A percentile compares a stretch with the other conserved stretches of the same genome.
These are phyloP conservation scores for Microcebus griseorufus DNA, from an alignment of 2,113 vertebrate species.

Conservation along the genomic window DNA sequence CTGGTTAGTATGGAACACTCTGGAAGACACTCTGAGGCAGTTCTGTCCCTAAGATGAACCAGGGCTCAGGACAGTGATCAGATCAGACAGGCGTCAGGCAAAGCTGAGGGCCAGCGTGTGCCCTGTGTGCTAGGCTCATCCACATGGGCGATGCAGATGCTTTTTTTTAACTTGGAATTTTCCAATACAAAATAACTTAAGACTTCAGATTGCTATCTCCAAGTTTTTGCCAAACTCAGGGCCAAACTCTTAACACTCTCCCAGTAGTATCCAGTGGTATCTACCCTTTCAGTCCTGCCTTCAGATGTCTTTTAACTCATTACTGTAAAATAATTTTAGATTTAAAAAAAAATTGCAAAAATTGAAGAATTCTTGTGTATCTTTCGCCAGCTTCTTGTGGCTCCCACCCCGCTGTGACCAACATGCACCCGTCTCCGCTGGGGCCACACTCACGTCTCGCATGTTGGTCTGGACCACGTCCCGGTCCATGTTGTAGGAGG, in stretches of 20 bases:
- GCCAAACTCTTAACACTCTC: neutral
- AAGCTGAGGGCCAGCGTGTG: rapidly evolving
- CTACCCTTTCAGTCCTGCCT: neutral
- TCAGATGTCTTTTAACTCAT: neutral
- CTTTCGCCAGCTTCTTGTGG: neutral
- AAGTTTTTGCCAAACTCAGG: neutral
- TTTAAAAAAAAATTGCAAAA: neutral
- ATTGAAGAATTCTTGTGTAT: rapidly evolving
- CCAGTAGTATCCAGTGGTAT: no score
- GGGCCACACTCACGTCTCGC: constrained; percentile 91
- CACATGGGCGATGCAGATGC: rapidly evolving
- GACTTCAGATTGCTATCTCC: neutral
- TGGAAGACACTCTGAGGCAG: neutral
- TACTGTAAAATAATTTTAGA: neutral
- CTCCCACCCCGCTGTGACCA: neutral
- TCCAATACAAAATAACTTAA: neutral
- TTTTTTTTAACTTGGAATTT: no score
- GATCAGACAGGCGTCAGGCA: rapidly evolving
- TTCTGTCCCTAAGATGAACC: rapidly evolving
- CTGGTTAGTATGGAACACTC: neutral
- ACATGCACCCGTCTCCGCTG: rapidly evolving
- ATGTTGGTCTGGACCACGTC: constrained; percentile 93
- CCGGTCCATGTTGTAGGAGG: constrained; percentile 90
- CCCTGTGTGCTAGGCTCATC: rapidly evolving
- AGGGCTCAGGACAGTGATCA: rapidly evolving